A percentile compares a stretch with the other conserved stretches of the same genome.
These are phyloP conservation scores for Onthophagus taurus DNA, from an alignment of 1,140 invertebrate genomes.

Conservation along the genomic window DNA sequence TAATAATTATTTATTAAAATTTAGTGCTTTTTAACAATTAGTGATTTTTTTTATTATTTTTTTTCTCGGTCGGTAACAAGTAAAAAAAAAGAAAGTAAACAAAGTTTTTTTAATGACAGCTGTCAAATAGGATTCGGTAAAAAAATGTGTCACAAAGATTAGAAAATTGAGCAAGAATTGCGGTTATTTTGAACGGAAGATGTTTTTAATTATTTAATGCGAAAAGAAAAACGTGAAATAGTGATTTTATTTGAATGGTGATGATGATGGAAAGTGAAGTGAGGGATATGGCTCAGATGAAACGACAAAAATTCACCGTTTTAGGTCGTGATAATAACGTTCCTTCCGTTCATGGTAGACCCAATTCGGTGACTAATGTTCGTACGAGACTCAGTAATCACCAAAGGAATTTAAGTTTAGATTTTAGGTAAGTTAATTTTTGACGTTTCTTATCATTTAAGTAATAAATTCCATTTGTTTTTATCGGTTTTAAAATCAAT, in stretches of 20 bases:
- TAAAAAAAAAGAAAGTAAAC: no score
- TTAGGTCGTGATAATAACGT: constrained; percentile 27
- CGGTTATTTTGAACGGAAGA: no score
- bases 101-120: no score
- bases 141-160: no score
- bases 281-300: constrained; percentile 11
- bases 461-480: background rate
- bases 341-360: constrained; percentile 52
- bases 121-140: no score
- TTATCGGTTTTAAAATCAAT: no score
- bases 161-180: no score
- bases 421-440: constrained; percentile 50
- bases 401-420: constrained; percentile 67
- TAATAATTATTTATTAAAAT: no score
- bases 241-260: background rate
- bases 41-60: no score
- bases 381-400: constrained; percentile 58
- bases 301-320: constrained; percentile 12
- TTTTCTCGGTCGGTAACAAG: no score
- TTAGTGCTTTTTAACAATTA: no score
- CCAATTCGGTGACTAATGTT: constrained; percentile 40
- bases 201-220: no score
- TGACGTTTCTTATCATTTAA: background rate
- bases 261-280: constrained; percentile 2
- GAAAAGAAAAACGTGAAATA: background rate